These are phyloP conservation scores for Lasioglossum zephyrum DNA, from an alignment of 2,888 invertebrate species.

Conservation along the genomic window DNA sequence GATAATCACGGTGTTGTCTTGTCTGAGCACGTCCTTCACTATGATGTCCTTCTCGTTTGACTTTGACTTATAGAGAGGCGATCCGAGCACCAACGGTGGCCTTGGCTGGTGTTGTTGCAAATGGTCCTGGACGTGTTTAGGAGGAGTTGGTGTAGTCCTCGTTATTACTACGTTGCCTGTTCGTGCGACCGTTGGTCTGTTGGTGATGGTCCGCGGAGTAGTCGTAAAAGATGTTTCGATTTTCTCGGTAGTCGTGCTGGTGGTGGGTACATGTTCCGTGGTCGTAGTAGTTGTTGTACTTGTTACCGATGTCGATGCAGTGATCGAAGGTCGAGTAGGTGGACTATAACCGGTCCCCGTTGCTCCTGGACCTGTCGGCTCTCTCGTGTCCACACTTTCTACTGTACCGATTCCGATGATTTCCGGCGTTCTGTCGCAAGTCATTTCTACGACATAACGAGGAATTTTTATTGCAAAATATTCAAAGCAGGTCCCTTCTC, in stretches of 20 bases:
- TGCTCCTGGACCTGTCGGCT: slow-evolving; percentile 76
- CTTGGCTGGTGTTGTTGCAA: slow-evolving; percentile 85
- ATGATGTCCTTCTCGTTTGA: slow-evolving; percentile 92
- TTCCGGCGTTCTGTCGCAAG: slow-evolving; percentile 83
- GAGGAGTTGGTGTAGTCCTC: slow-evolving; percentile 77
- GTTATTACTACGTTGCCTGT: slow-evolving; percentile 81
- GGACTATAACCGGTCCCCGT: slow-evolving; percentile 82
- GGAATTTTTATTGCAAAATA: not conserved
- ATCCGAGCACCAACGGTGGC: slow-evolving; percentile 90
- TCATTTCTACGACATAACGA: slow-evolving; percentile 70
- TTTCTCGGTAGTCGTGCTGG: slow-evolving; percentile 62
- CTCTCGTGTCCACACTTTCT: slow-evolving; percentile 85
- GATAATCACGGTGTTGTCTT: slow-evolving; percentile 94
- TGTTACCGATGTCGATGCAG: slow-evolving; percentile 73
- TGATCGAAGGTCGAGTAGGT: slow-evolving; percentile 75
- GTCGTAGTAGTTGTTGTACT: slow-evolving; percentile 68
- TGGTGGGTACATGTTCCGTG: slow-evolving; percentile 56
- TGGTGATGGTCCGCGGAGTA: slow-evolving; percentile 68
- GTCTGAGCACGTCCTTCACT: slow-evolving; percentile 93
- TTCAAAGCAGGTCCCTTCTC: not conserved
- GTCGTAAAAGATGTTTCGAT: slow-evolving; percentile 68
- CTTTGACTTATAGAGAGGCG: slow-evolving; percentile 87
- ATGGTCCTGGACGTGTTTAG: slow-evolving; percentile 69
- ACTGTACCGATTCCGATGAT: slow-evolving; percentile 86
- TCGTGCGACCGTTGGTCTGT: slow-evolving; percentile 73